phyloP scores from a whole-genome alignment of 2,888 invertebrate species.

The Hyles lineata region DNA sequence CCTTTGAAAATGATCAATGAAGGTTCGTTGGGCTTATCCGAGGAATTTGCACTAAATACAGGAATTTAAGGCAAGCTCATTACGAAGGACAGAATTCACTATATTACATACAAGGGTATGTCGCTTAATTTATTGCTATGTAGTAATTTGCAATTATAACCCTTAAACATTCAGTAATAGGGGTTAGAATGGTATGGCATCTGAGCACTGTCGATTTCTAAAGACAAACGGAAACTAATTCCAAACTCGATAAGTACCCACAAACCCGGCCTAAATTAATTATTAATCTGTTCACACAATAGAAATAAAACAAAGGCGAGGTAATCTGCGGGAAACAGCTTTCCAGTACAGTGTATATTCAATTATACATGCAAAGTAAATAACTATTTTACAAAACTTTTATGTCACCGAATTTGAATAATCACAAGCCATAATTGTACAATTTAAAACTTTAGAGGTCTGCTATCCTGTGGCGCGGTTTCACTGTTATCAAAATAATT shows the following conservation, averaged over 20 bases:
- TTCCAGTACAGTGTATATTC: conserved; percentile 49
- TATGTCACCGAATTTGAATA: too few relatives aligned
- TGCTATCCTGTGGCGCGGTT: too few relatives aligned
- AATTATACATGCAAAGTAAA: conserved; percentile 50
- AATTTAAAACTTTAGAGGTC: too few relatives aligned
- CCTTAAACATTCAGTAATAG: not conserved
- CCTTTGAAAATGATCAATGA: not conserved
- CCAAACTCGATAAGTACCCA: conserved; percentile 47
- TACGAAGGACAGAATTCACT: not conserved
- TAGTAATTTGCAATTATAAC: not conserved
- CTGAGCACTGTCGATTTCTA: not conserved
- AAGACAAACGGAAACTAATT: conserved; percentile 47
- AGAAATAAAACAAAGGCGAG: conserved; percentile 57
- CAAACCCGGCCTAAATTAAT: conserved; percentile 51
- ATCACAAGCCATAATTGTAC: too few relatives aligned
- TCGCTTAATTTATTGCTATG: not conserved
- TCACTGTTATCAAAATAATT: too few relatives aligned
- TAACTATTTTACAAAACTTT: too few relatives aligned
- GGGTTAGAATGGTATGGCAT: not conserved
- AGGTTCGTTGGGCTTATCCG: not conserved
- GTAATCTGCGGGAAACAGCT: conserved; percentile 59
- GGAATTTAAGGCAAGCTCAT: conserved; percentile 4
- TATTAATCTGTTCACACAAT: conserved; percentile 57
- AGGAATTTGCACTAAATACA: not conserved
- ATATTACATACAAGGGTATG: not conserved